Base-by-base conservation (phyloP, 2,797 vertebrate species). In the Petrocephalus schoutedeni region DNA sequence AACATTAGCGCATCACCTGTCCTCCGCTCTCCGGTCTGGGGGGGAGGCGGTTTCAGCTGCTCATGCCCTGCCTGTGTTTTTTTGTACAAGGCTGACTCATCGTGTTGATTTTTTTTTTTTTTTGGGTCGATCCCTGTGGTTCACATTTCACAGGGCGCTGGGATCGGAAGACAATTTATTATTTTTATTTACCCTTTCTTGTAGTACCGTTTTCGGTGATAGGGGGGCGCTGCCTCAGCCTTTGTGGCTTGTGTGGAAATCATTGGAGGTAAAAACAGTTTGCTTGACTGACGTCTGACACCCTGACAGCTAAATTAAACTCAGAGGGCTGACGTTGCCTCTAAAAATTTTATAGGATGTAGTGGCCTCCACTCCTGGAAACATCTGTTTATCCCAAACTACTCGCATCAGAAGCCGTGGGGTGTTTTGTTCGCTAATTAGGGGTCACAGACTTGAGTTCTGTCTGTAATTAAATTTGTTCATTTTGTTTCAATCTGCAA, bases 381-480 rank as follows among this genome's bases (percentile, higher is more conserved):
- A 6, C 14, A 3, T 71, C 32, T 71, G 28, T 71, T 71, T 71
- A 71, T 71, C 16, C 28, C 64, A 71, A 10, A 36, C 14, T 71
- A 28, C 21, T 1, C 14, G 32, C 64, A 36, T 71, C 12, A 36
- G 23, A 71, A 71, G 64, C 64, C 12, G 32, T 28, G 64, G 64
- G 64, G 28, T 36, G 64, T 71, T 71, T 71, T 14, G 28, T 16
- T 36, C 23, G 12, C 64, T 71, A 71, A 71, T 80, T 49, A 80
- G 36, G 49, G 74, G 16, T 91, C 86, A 86, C 87, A 58, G 85
- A 87, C 41, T 87, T 32, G 87, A 80, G 87, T 64, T 49, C 61
- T 53, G n/a, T 88, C 89, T 90, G 64, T 90, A 89, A 90, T 92
- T 92, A 88, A 85, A 86, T 53, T 10, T 57, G 49, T 64, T 90